phyloP scores from a whole-genome alignment of 2,888 invertebrate species.

The Nebria salina region DNA sequence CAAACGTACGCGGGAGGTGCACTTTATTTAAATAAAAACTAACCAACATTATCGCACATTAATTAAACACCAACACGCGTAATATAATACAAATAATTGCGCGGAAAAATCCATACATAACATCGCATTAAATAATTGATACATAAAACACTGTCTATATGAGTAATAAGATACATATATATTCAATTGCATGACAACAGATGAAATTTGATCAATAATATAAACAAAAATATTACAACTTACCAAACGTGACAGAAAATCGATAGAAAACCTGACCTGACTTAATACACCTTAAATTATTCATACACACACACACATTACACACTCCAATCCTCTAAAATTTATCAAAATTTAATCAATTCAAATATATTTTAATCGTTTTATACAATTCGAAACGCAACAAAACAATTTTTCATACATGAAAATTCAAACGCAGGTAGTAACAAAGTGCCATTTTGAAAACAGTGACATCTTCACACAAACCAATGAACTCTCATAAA shows the following conservation, averaged over 20 bases:
- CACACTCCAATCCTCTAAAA: neutral
- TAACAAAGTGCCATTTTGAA: slow-evolving; percentile 12
- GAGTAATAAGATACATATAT: neutral
- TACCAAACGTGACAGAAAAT: slow-evolving; percentile 18
- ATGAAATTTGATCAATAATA: slow-evolving; percentile 13
- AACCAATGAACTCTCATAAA: neutral
- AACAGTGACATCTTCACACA: neutral
- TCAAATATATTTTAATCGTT: neutral
- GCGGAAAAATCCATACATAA: neutral
- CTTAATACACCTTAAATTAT: neutral
- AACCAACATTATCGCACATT: neutral
- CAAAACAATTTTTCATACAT: neutral
- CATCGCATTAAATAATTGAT: neutral
- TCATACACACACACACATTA: neutral
- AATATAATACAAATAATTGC: neutral
- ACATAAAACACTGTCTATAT: neutral
- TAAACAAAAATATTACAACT: slow-evolving; percentile 19
- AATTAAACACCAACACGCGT: neutral
- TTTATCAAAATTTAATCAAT: neutral
- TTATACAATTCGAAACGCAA: neutral
- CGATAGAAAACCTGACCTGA: slow-evolving; percentile 20
- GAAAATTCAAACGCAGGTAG: neutral
- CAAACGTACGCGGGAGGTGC: neutral
- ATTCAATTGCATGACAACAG: slow-evolving; percentile 6
- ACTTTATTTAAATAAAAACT: neutral